phyloP scores from a whole-genome alignment of 2,797 vertebrate species.

The Hydrocynus forskahlii region DNA sequence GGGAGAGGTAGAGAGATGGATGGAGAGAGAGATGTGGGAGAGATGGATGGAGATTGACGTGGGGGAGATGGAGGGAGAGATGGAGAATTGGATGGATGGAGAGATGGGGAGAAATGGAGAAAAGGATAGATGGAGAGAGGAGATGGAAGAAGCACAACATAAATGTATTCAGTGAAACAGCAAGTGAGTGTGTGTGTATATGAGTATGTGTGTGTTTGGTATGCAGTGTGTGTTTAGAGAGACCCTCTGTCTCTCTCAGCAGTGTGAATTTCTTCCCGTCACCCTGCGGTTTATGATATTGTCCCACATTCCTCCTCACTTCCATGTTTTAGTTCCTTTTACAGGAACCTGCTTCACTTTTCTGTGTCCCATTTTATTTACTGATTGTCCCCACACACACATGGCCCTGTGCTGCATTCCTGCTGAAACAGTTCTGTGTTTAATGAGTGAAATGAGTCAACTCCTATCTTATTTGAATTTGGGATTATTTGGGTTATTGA shows the following conservation, averaged over 20 bases:
- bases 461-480: constrained; percentile 32
- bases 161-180: neutral
- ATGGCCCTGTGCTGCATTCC: neutral
- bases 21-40: no score
- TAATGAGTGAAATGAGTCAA: constrained; percentile 26
- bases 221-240: no score
- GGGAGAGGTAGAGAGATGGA: no score
- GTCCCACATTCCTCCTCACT: neutral
- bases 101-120: no score
- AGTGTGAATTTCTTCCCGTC: neutral
- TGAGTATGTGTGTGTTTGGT: no score
- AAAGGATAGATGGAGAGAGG: no score
- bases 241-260: neutral
- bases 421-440: neutral
- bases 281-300: no score
- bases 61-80: no score
- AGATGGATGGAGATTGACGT: no score
- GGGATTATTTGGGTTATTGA: neutral
- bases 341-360: neutral
- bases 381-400: neutral
- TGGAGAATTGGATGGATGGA: no score
- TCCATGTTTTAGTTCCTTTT: neutral
- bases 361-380: neutral
- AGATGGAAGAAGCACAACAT: neutral
- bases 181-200: neutral